Conservation (phyloP, 2,888 invertebrate species). For the Ceraclea dissimilis region DNA sequence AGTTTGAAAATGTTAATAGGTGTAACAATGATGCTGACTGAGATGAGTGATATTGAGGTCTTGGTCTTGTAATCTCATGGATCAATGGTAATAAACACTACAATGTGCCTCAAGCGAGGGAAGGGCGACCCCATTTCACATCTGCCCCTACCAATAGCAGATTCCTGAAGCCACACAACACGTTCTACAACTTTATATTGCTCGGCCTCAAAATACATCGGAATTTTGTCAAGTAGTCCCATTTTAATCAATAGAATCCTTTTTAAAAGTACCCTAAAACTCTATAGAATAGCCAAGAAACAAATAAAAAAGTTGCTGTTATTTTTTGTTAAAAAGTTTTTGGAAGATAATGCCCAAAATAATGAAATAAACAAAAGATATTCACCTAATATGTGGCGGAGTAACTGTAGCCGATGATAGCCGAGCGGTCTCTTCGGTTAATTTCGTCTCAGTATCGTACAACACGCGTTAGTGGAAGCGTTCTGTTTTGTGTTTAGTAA, state of each 20-base stretch:
- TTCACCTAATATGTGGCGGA: constrained; percentile 38
- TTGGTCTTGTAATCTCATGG: too few relatives aligned
- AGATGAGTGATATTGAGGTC: too few relatives aligned
- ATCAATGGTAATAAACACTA: too few relatives aligned
- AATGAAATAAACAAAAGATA: too few relatives aligned
- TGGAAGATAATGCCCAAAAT: too few relatives aligned
- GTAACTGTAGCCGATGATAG: constrained; percentile 46
- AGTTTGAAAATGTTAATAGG: too few relatives aligned
- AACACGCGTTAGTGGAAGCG: constrained; percentile 43
- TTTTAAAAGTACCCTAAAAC: neutral
- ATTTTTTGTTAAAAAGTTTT: too few relatives aligned
- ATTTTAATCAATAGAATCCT: constrained; percentile 20
- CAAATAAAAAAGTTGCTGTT: too few relatives aligned
- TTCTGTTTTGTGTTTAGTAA: constrained; percentile 37
- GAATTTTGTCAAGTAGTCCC: constrained; percentile 17
- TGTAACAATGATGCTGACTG: too few relatives aligned
- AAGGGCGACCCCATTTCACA: constrained; percentile 40
- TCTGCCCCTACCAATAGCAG: constrained; percentile 51
- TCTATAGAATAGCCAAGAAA: too few relatives aligned
- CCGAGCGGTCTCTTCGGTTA: constrained; percentile 37
- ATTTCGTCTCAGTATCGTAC: constrained; percentile 40
- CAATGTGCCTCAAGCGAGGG: constrained; percentile 32
- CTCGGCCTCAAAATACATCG: constrained; percentile 19
- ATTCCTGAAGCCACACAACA: constrained; percentile 26
- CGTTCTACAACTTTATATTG: constrained; percentile 13